Evolutionary conservation across 2,113 vertebrate genomes (phyloP), one percentile per base, ranked within the genome.

Genomic region (Scatophagus argus): DNA sequence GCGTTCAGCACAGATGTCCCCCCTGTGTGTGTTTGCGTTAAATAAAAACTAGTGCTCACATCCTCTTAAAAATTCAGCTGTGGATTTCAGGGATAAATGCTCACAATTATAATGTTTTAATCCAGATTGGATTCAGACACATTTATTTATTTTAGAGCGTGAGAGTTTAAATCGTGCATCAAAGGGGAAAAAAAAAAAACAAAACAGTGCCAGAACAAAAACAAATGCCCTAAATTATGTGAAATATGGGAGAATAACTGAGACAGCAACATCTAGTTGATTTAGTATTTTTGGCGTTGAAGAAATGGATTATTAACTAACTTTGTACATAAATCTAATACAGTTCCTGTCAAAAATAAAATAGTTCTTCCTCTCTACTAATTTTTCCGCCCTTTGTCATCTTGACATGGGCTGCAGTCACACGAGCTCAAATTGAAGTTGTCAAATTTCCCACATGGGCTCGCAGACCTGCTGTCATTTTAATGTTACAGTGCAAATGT

Each of bases 1-100:
- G 86, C 83, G 66, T 92, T 93, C 89, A 93, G 86, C 91, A 89
- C 92, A 93, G 92, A 93, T 93, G 91, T 92, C 91, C 89, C 85
- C 88, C 80, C 86, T 82, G 86, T 91, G 82, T 82, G 74, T 78
- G 82, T 85, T 74, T 88, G 87, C 31, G 79, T 91, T 93, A 91
- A 93, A 92, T 91, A 91, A 89, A 88, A 92, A 91, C 74, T 84
- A 87, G 87, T 81, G 70, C 84, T 89, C 84, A 92, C 87, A 92
- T 94, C 92, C 90, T 94, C 92, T 93, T 92, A 90, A 91, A 90
- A 90, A 88, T 87, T 92, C 88, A 91, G 84, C 80, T 56, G 84
- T 89, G 91, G 90, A 92, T 91, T 92, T 88, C 41, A 31, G 81
- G 90, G 90, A 89, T 91, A 94, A 93, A 90, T 89, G 77, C 83